Conservation (phyloP, 2,888 invertebrate genomes). For the Coelopa pilipes region DNA sequence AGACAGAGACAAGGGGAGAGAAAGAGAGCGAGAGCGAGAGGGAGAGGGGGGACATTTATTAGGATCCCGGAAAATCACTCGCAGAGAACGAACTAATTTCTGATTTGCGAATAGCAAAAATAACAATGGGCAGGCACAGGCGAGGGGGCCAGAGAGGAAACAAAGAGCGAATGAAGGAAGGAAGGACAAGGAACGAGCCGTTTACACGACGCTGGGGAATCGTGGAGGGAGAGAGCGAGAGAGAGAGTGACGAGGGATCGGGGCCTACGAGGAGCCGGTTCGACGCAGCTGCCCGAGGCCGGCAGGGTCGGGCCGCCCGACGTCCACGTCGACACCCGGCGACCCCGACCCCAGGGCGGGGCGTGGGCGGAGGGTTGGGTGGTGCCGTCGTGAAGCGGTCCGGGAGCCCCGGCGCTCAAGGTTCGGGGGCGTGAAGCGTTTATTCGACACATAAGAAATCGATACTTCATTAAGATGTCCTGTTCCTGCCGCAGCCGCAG, state of each 20-base stretch:
- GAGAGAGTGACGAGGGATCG: background rate
- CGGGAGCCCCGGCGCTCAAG: background rate
- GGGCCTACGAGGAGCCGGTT: background rate
- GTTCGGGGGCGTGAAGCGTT: background rate
- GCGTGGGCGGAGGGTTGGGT: background rate
- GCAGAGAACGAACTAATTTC: no score
- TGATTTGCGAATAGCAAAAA: background rate
- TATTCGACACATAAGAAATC: slow-evolving; percentile 42
- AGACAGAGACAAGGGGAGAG: no score
- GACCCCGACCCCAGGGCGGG: background rate
- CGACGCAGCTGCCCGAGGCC: background rate
- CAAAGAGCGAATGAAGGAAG: background rate
- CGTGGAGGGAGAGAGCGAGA: background rate
- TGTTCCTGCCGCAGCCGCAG: slow-evolving; percentile 11
- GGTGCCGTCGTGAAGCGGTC: background rate
- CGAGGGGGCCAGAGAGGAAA: background rate
- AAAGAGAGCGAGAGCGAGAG: no score
- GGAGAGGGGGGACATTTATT: no score
- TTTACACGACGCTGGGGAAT: slow-evolving; percentile 17
- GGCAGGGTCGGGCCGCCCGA: background rate
- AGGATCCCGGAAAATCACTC: no score
- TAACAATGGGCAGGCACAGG: background rate
- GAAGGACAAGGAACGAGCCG: slow-evolving; percentile 1
- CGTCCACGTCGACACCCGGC: slow-evolving; percentile 13
- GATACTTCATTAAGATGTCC: slow-evolving; percentile 51